Evolutionary conservation across 2,888 invertebrate genomes (phyloP), one percentile per base, ranked within the genome.

Genomic region (Phortica magna): DNA sequence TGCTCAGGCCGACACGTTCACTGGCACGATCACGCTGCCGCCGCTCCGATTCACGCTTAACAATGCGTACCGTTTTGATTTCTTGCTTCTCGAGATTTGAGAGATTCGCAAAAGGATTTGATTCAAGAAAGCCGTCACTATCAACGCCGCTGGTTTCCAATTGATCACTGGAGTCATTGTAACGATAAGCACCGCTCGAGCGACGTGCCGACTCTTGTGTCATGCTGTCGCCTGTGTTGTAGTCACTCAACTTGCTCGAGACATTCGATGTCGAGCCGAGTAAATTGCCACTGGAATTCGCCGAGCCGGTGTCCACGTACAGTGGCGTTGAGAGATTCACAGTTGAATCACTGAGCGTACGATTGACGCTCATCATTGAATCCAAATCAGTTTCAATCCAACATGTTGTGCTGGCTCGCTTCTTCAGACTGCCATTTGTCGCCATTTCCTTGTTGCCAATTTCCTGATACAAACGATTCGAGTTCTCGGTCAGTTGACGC

Each of bases 371-470:
- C 77, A 94, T 93, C 88, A 96, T 95, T 0, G 96, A 95, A 90
- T 98, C 98, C 42, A 98, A 92, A 92, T 98, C 98, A 0, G 98
- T 98, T 92, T 98, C 98, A 75, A 96, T 94, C 96, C 98, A 98
- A 76, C 90, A 89, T 0, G 95, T 94, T 2, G 95, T 95, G 68
- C 94, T 94, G 19, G 94, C 93, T 75, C 93, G 93, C 84, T 94
- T 94, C 85, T 94, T 94, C 48, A 92, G 90, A 10, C 90, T 88
- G 42, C 82, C 79, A 48, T 79, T 74, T 5, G 79, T 73, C 9
- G 82, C 80, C 75, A 83, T 79, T 64, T 91, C 91, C 81, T 91
- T 91, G 17, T 93, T 93, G 71, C 94, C 92, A 79, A 94, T 94
- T 85, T 95, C 94, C 83, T 94, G 93, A 79, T 93, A 93, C 82